These are phyloP conservation scores for Hipparchia sbordonii DNA, from an alignment of 2,888 invertebrate species.

Conservation along the genomic window DNA sequence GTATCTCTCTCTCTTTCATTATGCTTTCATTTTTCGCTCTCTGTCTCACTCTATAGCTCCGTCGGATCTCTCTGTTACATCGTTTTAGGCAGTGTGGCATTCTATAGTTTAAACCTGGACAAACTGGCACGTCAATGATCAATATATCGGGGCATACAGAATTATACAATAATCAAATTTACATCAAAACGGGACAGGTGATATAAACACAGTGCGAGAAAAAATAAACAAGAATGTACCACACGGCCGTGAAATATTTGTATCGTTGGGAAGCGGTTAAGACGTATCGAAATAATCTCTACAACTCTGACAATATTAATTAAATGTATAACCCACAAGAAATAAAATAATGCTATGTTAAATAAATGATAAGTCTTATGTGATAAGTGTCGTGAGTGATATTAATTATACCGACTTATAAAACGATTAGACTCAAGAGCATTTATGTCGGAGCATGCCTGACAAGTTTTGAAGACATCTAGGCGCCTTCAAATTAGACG, in stretches of 20 bases:
- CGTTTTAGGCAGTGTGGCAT: slow-evolving; percentile 78
- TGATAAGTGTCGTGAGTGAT: neutral
- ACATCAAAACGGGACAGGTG: slow-evolving; percentile 44
- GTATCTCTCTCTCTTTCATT: slow-evolving; percentile 51
- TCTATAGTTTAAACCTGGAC: slow-evolving; percentile 76
- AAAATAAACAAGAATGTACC: slow-evolving; percentile 43
- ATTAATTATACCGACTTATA: too few relatives aligned
- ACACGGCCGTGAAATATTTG: slow-evolving; percentile 39
- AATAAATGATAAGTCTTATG: slow-evolving; percentile 1
- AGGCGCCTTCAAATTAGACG: too few relatives aligned
- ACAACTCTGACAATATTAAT: slow-evolving; percentile 52
- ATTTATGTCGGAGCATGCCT: too few relatives aligned
- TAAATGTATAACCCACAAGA: slow-evolving; percentile 59
- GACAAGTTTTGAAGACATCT: too few relatives aligned
- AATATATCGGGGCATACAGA: slow-evolving; percentile 60
- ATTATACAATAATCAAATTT: slow-evolving; percentile 40
- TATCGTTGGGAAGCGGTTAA: slow-evolving; percentile 40
- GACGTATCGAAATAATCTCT: slow-evolving; percentile 41
- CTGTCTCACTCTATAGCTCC: slow-evolving; percentile 63
- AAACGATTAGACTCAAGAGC: neutral
- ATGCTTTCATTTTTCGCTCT: slow-evolving; percentile 51
- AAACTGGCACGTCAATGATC: slow-evolving; percentile 71
- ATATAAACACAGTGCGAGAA: slow-evolving; percentile 34
- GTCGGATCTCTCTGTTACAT: slow-evolving; percentile 66
- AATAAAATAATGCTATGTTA: slow-evolving; percentile 54